Conservation (phyloP, 2,113 vertebrate genomes). For the Cololabis saira region DNA sequence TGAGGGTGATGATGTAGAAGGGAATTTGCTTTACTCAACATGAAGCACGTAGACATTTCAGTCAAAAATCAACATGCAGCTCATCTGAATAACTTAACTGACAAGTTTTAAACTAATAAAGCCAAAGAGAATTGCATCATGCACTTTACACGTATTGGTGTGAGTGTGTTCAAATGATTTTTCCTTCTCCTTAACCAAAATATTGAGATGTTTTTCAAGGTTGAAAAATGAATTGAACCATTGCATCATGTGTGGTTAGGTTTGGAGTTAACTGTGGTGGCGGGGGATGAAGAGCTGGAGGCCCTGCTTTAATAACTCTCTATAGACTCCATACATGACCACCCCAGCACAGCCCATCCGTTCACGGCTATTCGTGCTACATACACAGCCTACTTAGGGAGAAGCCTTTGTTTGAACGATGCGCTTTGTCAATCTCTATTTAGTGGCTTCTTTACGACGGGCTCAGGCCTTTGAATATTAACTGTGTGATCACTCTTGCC, state of each 20-base stretch:
- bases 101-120: conserved; percentile 3
- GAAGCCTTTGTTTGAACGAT: conserved; percentile 72
- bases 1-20: conserved; percentile 58
- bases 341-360: conserved; percentile 64
- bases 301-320: conserved; percentile 73
- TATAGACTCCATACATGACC: conserved; percentile 76
- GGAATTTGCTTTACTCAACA: conserved; percentile 64
- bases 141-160: no score
- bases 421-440: conserved; percentile 82
- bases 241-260: neutral
- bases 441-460: conserved; percentile 77
- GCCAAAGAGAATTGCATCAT: neutral
- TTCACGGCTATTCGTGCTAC: conserved; percentile 63
- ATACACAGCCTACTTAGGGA: conserved; percentile 77
- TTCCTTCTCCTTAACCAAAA: no score
- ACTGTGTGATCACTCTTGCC: conserved; percentile 82
- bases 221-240: no score
- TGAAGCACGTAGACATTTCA: conserved; percentile 59
- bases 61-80: conserved; percentile 4
- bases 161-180: no score
- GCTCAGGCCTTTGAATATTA: conserved; percentile 81
- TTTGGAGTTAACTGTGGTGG: conserved; percentile 36
- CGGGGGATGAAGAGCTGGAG: conserved; percentile 55
- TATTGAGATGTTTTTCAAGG: no score
- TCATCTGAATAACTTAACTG: neutral